Conservation (phyloP, 2,113 vertebrate genomes). For the Tenrec ecaudatus region DNA sequence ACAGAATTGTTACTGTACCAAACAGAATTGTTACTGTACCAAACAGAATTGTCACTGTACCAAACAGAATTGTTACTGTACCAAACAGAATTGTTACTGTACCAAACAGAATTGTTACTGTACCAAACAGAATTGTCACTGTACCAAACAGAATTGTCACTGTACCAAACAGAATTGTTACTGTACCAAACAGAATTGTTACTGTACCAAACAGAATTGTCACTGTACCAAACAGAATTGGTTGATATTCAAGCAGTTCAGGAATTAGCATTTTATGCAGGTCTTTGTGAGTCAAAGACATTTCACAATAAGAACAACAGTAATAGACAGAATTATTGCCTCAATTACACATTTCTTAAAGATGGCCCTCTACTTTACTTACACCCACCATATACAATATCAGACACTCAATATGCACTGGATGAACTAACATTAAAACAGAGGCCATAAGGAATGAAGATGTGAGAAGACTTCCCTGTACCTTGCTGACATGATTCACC, state of each 20-base stretch:
- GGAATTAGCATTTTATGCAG: not conserved
- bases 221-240: not conserved
- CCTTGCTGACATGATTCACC: conserved; percentile 6
- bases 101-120: not conserved
- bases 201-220: not conserved
- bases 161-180: not conserved
- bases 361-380: not conserved
- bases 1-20: not conserved
- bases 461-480: not conserved
- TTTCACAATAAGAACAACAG: not conserved
- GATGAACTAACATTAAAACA: conserved; percentile 16
- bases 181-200: too few species aligned
- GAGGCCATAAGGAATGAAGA: not conserved
- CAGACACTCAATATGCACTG: not conserved
- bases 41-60: not conserved
- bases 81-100: too few species aligned
- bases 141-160: not conserved
- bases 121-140: not conserved
- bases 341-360: not conserved
- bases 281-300: not conserved
- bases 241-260: not conserved
- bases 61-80: too few species aligned
- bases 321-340: not conserved
- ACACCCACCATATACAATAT: not conserved
- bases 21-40: not conserved